Evolutionary conservation across 2,113 vertebrate genomes (phyloP), one percentile per base, ranked within the genome.

Genomic region (Asarcornis scutulata): DNA sequence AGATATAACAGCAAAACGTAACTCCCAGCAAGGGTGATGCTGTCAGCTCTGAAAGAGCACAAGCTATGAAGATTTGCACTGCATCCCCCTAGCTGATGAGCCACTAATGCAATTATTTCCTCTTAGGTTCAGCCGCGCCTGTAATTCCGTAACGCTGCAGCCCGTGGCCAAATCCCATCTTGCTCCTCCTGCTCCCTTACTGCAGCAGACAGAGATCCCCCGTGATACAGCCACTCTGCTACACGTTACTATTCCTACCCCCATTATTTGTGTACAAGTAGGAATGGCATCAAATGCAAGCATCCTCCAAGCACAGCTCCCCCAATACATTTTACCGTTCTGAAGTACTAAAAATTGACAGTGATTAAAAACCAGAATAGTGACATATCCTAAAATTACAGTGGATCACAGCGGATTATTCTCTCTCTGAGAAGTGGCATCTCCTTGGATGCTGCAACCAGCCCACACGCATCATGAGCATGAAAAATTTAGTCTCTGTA

Each of bases 41-140:
- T 63, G 42, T 60, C 83, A 78, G 78, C n/a, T 78, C 86, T 46
- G 67, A 80, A 53, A 76, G 88, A 83, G 55, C 42, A 81, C 42
- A 83, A 64, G 60, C 64, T 71, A 52, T 23, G 31, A 92, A 80
- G 77, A 92, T 88, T 36, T 86, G 36, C 40, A 69, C 63, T 69
- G 55, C 71, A 69, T 48, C 77, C 23, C 62, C 87, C 78, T 85
- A 89, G 89, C 53, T 50, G 60, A 83, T 34, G 71, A 85, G 63
- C 27, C 46, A 50, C 3, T 75, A 78, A 23, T 18, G 22, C 83
- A 36, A 50, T 26, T 29, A 64, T 40, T 76, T 76, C 76, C 67
- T 82, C 84, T 73, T n/a, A 62, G 59, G 66, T 75, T 91, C 68
- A 80, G 55, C 4, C 3, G 1, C 62, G 76, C n/a, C 71, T 74